Base-by-base conservation (phyloP, 2,888 invertebrate genomes). In the Cepaea hortensis region DNA sequence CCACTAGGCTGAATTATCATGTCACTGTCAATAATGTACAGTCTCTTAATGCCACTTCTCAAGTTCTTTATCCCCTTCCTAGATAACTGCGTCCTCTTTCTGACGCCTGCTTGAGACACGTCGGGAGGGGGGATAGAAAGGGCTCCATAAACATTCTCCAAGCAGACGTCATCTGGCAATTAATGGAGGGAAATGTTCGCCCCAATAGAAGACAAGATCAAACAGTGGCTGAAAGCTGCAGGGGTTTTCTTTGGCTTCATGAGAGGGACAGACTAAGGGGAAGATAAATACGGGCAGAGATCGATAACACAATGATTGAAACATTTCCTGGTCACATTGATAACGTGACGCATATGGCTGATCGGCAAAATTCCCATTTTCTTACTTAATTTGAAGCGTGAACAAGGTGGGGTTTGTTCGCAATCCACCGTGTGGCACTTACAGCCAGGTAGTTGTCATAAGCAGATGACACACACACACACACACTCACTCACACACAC, bases 131-230 rank as follows among this genome's bases (percentile, higher is more conserved):
- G 73, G 48, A 68, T 13, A 7, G 15, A 15, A 55, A 50, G 23
- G 70, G 20, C 35, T 80, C 62, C 72, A 80, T 80, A 85, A 85
- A 85, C 62, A 85, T 55, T 72, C 73, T 80, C n/a, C 55, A 77
- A 55, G 20, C n/a, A 62, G 68, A 70, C 62, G 80, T 80, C 81
- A 81, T 85, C 81, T n/a, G 23, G 81, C 85, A 85, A 85, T 85
- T 85, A 85, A 85, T 81, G 85, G 81, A 65, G 81, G 85, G 85
- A 85, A 85, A 85, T 85, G 85, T 85, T 73, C 73, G 18, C 72
- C 85, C 55, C 80, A 61, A 72, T 50, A 68, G 61, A 35, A 72
- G 82, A 81, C 82, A 23, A 55, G 82, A 82, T 82, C 72, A 82
- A 82, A 82, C 82, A 82, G 72, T 18, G 82, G 11, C 73, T 15